phyloP scores from a whole-genome alignment of 2,113 vertebrate genomes.

The Nestor notabilis region DNA sequence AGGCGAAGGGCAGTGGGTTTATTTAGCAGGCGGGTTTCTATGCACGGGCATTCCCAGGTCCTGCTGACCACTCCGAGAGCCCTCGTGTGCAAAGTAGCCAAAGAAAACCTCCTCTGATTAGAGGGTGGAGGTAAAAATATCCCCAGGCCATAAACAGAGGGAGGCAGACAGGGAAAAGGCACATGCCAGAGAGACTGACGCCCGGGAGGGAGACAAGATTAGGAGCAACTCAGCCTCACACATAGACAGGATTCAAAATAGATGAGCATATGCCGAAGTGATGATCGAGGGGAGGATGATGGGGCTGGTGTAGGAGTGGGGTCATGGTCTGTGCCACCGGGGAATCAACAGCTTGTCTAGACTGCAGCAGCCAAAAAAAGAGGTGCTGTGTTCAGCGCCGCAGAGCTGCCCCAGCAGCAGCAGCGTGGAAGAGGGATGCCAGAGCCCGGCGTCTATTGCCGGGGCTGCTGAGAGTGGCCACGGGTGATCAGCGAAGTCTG shows the following conservation, averaged over 20 bases:
- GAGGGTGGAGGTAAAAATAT: constrained; percentile 69
- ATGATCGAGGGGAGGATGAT: background rate
- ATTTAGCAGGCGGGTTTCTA: background rate
- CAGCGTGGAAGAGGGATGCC: background rate
- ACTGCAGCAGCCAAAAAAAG: constrained; percentile 16
- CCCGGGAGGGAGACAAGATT: constrained; percentile 20
- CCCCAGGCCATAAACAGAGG: constrained; percentile 50
- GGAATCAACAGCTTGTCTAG: constrained; percentile 54
- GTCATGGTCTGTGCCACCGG: background rate
- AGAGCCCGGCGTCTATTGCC: background rate
- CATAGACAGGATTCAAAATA: constrained; percentile 28
- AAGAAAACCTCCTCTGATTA: constrained; percentile 66
- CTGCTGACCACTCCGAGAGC: background rate
- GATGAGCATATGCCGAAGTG: constrained; percentile 38
- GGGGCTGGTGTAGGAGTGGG: constrained; percentile 16
- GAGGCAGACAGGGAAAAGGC: constrained; percentile 54
- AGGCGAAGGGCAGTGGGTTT: background rate
- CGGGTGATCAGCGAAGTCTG: background rate
- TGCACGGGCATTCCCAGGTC: background rate
- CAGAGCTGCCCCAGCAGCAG: background rate
- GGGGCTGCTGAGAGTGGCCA: background rate
- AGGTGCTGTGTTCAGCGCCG: background rate
- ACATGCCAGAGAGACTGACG: constrained; percentile 37
- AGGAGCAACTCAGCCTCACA: constrained; percentile 35
- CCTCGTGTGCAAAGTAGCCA: background rate